Base-by-base conservation (phyloP, 1,140 invertebrate species). In the Tetragnatha versicolor region DNA sequence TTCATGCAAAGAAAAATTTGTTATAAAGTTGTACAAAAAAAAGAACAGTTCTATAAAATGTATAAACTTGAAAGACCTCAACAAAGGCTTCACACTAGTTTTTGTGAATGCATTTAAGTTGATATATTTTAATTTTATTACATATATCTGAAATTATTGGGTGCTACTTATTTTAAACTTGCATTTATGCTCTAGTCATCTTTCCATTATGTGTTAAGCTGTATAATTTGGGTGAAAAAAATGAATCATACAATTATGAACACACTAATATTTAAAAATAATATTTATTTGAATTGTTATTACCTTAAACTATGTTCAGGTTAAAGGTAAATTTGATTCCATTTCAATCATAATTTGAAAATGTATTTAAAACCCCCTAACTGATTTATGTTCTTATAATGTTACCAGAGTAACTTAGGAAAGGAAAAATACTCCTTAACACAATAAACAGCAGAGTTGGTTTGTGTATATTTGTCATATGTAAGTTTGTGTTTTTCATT, bases 121-220 rank as follows among this genome's bases (percentile, higher is more conserved):
- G 14, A 25, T 37, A 70, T 14, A 22, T 27, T 51, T 22, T 25
- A 17, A 35, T 53, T 20, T 39, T 35, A 42, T 58, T 17, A 29
- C n/a, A 60, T 58, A 42, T 20, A 58, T 58, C 20, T 31, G 20
- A 72, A 58, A 60, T 45, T 72, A 31, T 42, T 72, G 53, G 69
- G 69, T 72, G 69, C 69, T 72, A 72, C 45, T 29, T 58, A 22
- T 42, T 27, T 58, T 53, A 53, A 29, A 68, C 25, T 33, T 35
- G 29, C n/a, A 20, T 47, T 3, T 14, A 53, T 60, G 42, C 12
- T 72, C 69, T 72, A 72, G 69, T 72, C 69, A 72, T 58, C 45
- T 72, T 12, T 27, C 20, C 35, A 42, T 35, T 29, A 39, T n/a
- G 20, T 53, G 12, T 53, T 12, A 9, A 53, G 17, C 17, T 42